Conservation (phyloP, 2,113 vertebrate genomes). For the Tetrao urogallus region DNA sequence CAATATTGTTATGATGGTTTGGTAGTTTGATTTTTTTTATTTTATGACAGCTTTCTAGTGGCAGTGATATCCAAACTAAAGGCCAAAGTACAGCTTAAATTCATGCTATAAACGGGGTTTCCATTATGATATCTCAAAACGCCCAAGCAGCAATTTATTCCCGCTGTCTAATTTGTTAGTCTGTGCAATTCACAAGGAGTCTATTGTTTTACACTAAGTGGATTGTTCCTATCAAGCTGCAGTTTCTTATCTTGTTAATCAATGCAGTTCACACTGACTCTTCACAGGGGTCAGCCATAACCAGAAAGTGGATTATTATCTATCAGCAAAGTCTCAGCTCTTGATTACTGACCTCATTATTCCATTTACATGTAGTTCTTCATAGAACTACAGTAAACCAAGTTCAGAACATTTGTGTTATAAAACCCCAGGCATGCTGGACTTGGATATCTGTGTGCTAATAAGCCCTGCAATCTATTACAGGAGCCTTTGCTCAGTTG, state of each 20-base stretch:
- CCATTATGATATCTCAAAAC: background rate
- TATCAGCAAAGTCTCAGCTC: constrained; percentile 2
- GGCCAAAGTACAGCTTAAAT: background rate
- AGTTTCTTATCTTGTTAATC: constrained; percentile 11
- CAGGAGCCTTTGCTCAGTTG: background rate
- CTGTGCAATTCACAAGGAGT: background rate
- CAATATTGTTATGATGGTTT: background rate
- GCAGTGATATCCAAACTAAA: background rate
- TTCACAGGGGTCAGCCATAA: background rate
- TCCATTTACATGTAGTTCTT: too few species aligned
- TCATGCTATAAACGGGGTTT: background rate
- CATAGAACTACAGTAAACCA: background rate
- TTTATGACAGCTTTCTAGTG: background rate
- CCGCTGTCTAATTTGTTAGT: background rate
- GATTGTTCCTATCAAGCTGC: background rate
- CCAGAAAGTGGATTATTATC: constrained; percentile 16
- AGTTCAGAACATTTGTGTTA: background rate
- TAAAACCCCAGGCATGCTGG: background rate
- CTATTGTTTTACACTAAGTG: constrained; percentile 1
- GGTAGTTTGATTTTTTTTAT: background rate
- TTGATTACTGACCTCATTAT: constrained; percentile 33
- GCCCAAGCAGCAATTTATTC: background rate
- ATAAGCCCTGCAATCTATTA: background rate
- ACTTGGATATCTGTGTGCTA: background rate
- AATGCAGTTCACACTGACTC: background rate